Evolutionary conservation across 30 jellyfish, hydroid and myxozoan genomes (phyloP).

Genomic region (Cassiopea andromeda): DNA sequence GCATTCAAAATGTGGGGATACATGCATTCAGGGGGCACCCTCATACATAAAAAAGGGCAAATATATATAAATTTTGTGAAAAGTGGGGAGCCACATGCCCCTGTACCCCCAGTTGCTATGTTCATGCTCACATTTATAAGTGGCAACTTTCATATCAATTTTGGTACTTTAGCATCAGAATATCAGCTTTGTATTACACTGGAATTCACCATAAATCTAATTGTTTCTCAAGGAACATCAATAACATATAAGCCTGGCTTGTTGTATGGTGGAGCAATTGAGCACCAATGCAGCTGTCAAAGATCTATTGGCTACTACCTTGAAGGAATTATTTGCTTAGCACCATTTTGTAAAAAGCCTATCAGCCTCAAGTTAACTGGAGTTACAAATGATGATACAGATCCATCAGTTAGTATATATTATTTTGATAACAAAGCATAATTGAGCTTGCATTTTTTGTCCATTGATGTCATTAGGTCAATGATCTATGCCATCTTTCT

Average conservation of each 20-base stretch:
- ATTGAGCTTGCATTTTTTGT: too few relatives aligned
- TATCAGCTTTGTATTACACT: neutral
- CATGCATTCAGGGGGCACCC: too few relatives aligned
- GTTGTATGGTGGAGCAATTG: conserved; percentile 88
- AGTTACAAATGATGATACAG: conserved; percentile 83
- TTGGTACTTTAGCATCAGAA: neutral
- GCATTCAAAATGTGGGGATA: too few relatives aligned
- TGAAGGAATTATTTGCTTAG: conserved; percentile 84
- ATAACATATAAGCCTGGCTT: conserved; percentile 87
- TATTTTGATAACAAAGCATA: too few relatives aligned
- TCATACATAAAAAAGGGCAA: too few relatives aligned
- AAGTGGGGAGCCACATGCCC: too few relatives aligned
- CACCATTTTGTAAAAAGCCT: conserved; percentile 96
- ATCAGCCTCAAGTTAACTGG: conserved; percentile 77
- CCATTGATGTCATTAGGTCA: too few relatives aligned
- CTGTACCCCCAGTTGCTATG: too few relatives aligned
- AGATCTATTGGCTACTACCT: conserved; percentile 94
- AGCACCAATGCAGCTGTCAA: conserved; percentile 96
- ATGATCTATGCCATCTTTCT: too few relatives aligned
- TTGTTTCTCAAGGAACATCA: conserved; percentile 75
- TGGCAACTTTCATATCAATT: too few relatives aligned
- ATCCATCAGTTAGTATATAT: conserved; percentile 79
- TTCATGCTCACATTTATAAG: too few relatives aligned
- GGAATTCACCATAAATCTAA: neutral
- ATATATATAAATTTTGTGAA: too few relatives aligned